Evolutionary conservation across 2,888 invertebrate species (phyloP).

Genomic region (Phragmatobia fuliginosa): DNA sequence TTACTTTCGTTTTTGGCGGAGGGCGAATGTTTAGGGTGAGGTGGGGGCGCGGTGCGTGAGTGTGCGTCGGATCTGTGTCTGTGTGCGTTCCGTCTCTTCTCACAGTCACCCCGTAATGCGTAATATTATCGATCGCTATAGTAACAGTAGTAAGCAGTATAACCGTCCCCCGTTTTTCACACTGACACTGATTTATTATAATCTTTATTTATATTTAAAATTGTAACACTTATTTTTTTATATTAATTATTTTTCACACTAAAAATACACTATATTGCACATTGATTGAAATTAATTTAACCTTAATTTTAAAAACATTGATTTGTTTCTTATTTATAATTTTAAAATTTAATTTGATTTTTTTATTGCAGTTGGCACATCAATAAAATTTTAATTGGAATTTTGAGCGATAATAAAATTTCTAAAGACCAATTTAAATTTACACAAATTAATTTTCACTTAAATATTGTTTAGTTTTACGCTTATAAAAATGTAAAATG

Average conservation of each 20-base stretch:
- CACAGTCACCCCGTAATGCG: conserved; percentile 81
- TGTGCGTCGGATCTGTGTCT: conserved; percentile 62
- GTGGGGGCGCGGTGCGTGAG: conserved; percentile 63
- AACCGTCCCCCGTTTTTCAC: conserved; percentile 69
- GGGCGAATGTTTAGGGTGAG: conserved; percentile 56
- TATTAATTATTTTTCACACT: conserved; percentile 13
- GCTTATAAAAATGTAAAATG: conserved; percentile 55
- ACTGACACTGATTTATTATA: conserved; percentile 69
- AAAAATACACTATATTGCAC: conserved; percentile 32
- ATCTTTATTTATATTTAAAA: conserved; percentile 56
- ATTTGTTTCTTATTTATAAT: conserved; percentile 31
- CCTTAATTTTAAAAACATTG: conserved; percentile 30
- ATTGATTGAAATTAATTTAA: conserved; percentile 29
- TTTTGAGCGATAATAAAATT: conserved; percentile 63
- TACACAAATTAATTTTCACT: conserved; percentile 44
- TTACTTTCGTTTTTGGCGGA: conserved; percentile 74
- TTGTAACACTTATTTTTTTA: conserved; percentile 4
- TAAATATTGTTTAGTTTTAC: conserved; percentile 50
- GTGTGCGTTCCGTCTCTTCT: conserved; percentile 67
- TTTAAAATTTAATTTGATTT: conserved; percentile 36
- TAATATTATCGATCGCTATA: conserved; percentile 86
- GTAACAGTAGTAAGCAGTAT: conserved; percentile 72
- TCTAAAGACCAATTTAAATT: conserved; percentile 34
- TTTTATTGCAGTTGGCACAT: conserved; percentile 61
- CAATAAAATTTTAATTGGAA: conserved; percentile 34